A percentile compares a stretch with the other conserved stretches of the same genome.
Conservation (phyloP, 37 sponge, comb jelly and placozoan species). For the Dysidea cf. avara region DNA sequence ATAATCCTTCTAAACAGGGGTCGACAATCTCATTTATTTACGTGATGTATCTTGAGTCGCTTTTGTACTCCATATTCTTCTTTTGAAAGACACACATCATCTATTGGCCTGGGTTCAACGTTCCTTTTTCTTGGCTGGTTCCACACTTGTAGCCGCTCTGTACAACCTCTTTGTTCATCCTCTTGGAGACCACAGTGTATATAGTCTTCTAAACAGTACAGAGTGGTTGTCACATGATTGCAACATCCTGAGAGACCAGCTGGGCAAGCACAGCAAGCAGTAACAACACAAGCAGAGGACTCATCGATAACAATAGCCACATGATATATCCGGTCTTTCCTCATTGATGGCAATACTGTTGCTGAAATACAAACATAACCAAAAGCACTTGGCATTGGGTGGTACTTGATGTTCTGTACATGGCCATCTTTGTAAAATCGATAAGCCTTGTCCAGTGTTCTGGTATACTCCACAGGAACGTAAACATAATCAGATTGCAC, state of each 20-base stretch:
- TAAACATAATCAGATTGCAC: too few relatives aligned
- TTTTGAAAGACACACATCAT: conserved; percentile 5
- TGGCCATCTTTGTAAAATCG: conserved; percentile 42
- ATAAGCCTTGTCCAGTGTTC: conserved; percentile 20
- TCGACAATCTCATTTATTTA: too few relatives aligned
- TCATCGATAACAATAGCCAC: conserved; percentile 13
- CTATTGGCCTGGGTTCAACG: conserved; percentile 11
- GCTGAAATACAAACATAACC: conserved; percentile 15
- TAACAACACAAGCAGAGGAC: conserved; percentile 17
- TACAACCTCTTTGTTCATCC: conserved; percentile 8
- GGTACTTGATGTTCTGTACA: conserved; percentile 18
- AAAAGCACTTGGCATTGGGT: conserved; percentile 15
- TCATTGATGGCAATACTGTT: conserved; percentile 29
- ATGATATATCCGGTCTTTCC: conserved; percentile 20
- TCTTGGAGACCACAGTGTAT: conserved; percentile 25
- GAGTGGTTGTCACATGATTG: conserved; percentile 18
- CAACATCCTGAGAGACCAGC: conserved; percentile 47
- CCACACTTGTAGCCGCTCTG: conserved; percentile 33
- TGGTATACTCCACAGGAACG: too few relatives aligned
- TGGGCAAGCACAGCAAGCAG: conserved; percentile 38
- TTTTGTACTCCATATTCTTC: conserved; percentile 10
- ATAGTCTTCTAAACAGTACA: conserved; percentile 30
- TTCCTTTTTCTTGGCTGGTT: conserved; percentile 8
- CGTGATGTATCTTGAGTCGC: background rate
- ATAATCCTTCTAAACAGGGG: too few relatives aligned